phyloP scores from a whole-genome alignment of 2,797 vertebrate genomes.

The Gallinago solitaria region DNA sequence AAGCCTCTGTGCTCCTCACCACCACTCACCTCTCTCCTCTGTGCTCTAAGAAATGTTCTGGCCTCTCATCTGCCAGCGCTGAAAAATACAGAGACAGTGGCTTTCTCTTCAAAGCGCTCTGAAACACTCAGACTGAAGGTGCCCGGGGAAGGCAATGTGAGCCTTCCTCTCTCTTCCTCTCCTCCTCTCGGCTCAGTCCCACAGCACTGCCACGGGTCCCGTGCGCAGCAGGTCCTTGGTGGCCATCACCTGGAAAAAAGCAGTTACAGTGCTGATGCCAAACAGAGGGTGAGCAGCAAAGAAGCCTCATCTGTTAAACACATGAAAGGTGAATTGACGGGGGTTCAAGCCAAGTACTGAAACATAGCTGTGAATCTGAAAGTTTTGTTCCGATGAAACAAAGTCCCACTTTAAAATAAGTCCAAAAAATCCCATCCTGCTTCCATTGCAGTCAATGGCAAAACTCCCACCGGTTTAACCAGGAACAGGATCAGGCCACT shows the following conservation, averaged over 20 bases:
- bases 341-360: background rate
- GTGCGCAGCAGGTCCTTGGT: rapidly evolving
- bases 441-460: slow-evolving; percentile 55
- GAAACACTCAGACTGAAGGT: background rate
- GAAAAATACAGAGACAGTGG: background rate
- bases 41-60: background rate
- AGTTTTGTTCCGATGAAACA: slow-evolving; percentile 21
- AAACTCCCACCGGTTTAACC: slow-evolving; percentile 52
- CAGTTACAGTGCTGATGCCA: background rate
- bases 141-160: background rate
- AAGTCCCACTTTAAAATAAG: slow-evolving; percentile 22
- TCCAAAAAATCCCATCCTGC: slow-evolving; percentile 15
- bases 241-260: background rate
- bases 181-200: background rate
- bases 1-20: background rate
- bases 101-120: background rate
- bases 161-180: no score
- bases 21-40: background rate
- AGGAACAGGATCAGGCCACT: slow-evolving; percentile 50
- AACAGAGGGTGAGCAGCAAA: slow-evolving; percentile 37
- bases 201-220: background rate
- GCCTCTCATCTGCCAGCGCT: background rate
- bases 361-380: slow-evolving; percentile 28
- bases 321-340: background rate
- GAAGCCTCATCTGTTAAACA: slow-evolving; percentile 18